Conservation (phyloP, 2,888 invertebrate species). For the Megamerina dolium region DNA sequence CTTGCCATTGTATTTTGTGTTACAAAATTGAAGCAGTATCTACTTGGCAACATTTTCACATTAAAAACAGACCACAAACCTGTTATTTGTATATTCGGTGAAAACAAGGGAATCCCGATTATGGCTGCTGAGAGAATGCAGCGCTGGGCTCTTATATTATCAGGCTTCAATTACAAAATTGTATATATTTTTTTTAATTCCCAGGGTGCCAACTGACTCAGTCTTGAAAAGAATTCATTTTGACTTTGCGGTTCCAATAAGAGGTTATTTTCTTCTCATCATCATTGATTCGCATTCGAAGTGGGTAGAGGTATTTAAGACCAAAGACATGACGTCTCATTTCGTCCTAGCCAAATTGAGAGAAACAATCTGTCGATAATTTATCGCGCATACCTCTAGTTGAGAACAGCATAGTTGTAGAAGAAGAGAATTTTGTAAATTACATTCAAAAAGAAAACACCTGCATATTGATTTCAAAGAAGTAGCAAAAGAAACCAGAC, state of each 20-base stretch:
- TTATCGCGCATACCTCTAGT: constrained; percentile 3
- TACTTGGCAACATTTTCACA: too few species aligned
- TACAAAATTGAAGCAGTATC: too few species aligned
- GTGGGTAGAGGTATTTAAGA: constrained; percentile 19
- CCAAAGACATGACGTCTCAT: constrained; percentile 15
- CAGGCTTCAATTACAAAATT: too few species aligned
- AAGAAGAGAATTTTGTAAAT: constrained; percentile 8
- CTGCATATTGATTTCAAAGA: constrained; percentile 9
- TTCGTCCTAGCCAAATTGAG: constrained; percentile 12
- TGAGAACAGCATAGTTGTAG: neutral
- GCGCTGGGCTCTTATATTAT: too few species aligned
- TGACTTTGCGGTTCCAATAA: constrained; percentile 19
- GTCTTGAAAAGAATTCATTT: constrained; percentile 14
- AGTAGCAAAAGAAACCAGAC: constrained; percentile 10
- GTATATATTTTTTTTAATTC: too few species aligned
- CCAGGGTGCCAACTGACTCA: constrained; percentile 13
- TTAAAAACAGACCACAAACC: too few species aligned
- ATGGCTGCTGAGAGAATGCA: too few species aligned
- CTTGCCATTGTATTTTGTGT: too few species aligned
- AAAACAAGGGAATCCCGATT: too few species aligned
- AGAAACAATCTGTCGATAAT: constrained; percentile 10
- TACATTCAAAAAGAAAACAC: constrained; percentile 9
- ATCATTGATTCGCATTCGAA: constrained; percentile 16
- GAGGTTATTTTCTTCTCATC: constrained; percentile 9
- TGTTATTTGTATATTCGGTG: too few species aligned